Conservation (phyloP, 2,888 invertebrate genomes). For the Nudaria mundana region DNA sequence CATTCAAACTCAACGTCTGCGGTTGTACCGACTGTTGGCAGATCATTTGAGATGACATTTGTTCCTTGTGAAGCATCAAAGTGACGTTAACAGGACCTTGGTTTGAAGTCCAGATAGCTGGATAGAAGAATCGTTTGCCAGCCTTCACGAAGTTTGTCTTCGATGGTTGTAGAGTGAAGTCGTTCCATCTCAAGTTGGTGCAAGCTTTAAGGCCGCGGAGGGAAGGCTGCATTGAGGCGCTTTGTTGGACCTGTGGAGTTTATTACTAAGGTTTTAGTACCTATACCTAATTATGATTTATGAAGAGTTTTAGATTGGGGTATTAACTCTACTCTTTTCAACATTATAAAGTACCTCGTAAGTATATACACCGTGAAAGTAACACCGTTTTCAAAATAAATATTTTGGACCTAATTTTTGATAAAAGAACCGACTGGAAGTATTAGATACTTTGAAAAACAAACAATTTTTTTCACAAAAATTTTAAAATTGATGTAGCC, state of each 20-base stretch:
- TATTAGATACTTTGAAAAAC: too few relatives aligned
- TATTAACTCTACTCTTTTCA: too few relatives aligned
- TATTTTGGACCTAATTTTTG: too few relatives aligned
- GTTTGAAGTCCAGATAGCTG: slow-evolving; percentile 86
- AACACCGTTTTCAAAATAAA: too few relatives aligned
- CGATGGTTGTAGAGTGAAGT: slow-evolving; percentile 84
- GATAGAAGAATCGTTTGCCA: slow-evolving; percentile 87
- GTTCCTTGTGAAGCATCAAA: slow-evolving; percentile 83
- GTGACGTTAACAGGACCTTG: slow-evolving; percentile 85
- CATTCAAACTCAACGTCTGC: slow-evolving; percentile 84
- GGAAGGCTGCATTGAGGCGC: slow-evolving; percentile 84
- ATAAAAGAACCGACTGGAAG: too few relatives aligned
- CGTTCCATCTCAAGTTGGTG: slow-evolving; percentile 87
- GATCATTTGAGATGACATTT: slow-evolving; percentile 82
- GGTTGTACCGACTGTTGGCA: slow-evolving; percentile 83
- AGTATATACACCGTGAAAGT: too few relatives aligned
- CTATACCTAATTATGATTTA: too few relatives aligned
- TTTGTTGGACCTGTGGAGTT: slow-evolving; percentile 82
- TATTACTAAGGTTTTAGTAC: background rate
- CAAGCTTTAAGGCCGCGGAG: slow-evolving; percentile 87
- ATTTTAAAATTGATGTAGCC: too few relatives aligned
- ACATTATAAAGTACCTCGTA: too few relatives aligned
- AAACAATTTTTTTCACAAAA: too few relatives aligned
- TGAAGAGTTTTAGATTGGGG: too few relatives aligned
- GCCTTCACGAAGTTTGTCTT: slow-evolving; percentile 77